Evolutionary conservation across 1,140 invertebrate genomes (phyloP).

Genomic region (Brachionus manjavacas): DNA sequence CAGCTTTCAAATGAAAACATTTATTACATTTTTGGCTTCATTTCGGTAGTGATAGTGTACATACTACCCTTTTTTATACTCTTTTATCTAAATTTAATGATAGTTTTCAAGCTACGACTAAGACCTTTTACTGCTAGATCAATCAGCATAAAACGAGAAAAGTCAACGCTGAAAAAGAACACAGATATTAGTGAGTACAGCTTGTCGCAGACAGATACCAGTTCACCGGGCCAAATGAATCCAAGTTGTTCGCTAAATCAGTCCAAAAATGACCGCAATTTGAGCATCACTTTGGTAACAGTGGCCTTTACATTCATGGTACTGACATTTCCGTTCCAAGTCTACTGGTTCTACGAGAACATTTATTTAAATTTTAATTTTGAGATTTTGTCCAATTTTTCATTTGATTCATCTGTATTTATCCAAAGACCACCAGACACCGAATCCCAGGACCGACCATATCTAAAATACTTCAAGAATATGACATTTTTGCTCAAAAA

Average conservation of each 20-base stretch:
- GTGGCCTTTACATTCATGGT: conserved; percentile 34
- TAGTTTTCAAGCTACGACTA: background rate
- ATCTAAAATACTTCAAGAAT: background rate
- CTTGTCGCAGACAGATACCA: background rate
- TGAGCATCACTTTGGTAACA: conserved; percentile 36
- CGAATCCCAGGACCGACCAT: background rate
- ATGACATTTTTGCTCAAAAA: conserved; percentile 33
- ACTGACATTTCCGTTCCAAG: conserved; percentile 38
- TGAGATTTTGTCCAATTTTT: background rate
- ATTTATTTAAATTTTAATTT: conserved; percentile 35
- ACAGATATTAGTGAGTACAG: background rate
- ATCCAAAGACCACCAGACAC: background rate
- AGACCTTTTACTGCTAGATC: background rate
- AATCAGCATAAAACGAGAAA: background rate
- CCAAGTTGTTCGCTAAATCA: background rate
- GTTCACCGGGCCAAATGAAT: background rate
- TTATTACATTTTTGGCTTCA: conserved; percentile 16
- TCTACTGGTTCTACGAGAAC: conserved; percentile 41
- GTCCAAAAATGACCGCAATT: conserved; percentile 40
- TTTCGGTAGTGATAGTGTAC: background rate
- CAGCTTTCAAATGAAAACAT: conserved; percentile 16
- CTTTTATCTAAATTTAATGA: conserved; percentile 15
- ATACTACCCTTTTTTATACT: conserved; percentile 21
- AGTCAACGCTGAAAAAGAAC: background rate
- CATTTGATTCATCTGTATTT: background rate